Conservation (phyloP, 1,140 invertebrate species). For the Papilio aristodemus region DNA sequence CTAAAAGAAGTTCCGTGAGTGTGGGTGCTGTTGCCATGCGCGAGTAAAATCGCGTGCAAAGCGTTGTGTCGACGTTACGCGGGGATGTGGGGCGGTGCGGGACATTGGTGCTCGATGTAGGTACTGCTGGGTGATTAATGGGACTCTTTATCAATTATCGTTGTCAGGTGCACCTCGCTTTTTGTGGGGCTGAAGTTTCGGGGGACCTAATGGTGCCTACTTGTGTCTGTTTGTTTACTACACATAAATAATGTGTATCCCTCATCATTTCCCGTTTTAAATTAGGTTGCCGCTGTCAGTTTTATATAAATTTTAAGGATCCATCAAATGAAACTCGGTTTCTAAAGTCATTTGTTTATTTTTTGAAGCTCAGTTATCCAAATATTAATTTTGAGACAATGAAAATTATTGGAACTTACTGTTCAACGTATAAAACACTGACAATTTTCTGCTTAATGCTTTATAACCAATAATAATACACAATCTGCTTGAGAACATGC, state of each 20-base stretch:
- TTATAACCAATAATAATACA: no score
- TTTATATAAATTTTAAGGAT: no score
- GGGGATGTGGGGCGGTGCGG: not conserved
- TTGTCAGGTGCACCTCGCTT: conserved; percentile 28
- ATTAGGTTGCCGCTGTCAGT: no score
- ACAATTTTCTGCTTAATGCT: no score
- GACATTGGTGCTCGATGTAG: not conserved
- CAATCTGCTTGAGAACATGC: no score
- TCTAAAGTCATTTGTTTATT: no score
- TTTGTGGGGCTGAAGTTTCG: conserved; percentile 26
- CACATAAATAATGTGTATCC: conserved; percentile 13
- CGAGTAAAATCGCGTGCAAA: conserved; percentile 1
- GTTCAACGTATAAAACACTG: no score
- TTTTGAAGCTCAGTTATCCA: no score
- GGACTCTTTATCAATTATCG: conserved; percentile 30
- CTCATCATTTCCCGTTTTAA: not conserved
- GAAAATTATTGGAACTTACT: no score
- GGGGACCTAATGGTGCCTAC: conserved; percentile 28
- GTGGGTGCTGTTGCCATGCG: not conserved
- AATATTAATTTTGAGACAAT: no score
- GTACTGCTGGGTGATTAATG: conserved; percentile 22
- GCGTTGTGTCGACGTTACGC: not conserved
- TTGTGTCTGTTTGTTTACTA: conserved; percentile 16
- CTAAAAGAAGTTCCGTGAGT: not conserved
- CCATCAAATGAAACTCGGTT: no score